A percentile compares a stretch with the other conserved stretches of the same genome.
Evolutionary conservation across 2,888 invertebrate species (phyloP).

Genomic region (Dicyrtomina minuta): DNA sequence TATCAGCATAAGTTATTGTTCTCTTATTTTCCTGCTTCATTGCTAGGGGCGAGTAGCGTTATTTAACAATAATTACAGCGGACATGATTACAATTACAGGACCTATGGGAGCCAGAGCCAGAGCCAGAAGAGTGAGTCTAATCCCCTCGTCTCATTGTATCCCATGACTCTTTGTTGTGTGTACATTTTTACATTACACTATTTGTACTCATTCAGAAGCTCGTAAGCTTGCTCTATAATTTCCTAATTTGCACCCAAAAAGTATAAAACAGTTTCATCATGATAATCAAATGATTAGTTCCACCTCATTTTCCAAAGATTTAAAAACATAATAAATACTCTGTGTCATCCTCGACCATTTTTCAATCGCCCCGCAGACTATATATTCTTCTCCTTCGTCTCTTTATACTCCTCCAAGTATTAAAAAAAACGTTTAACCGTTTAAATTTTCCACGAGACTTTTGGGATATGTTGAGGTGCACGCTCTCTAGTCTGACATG

Average conservation of each 20-base stretch:
- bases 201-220: too few species aligned
- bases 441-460: not conserved
- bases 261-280: slow-evolving; percentile 17
- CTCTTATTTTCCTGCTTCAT: too few species aligned
- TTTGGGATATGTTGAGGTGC: too few species aligned
- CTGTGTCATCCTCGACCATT: slow-evolving; percentile 37
- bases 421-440: not conserved
- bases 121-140: too few species aligned
- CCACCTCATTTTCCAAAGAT: slow-evolving; percentile 40
- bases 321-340: slow-evolving; percentile 25
- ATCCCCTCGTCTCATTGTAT: too few species aligned
- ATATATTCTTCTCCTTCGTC: not conserved
- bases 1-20: too few species aligned
- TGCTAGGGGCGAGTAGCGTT: slow-evolving; percentile 13
- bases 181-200: too few species aligned
- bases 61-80: not conserved
- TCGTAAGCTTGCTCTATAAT: slow-evolving; percentile 28
- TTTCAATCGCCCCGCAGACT: slow-evolving; percentile 19
- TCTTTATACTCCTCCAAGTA: not conserved
- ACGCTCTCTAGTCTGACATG: too few species aligned
- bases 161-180: too few species aligned
- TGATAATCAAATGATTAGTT: slow-evolving; percentile 40
- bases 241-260: slow-evolving; percentile 31
- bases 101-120: too few species aligned
- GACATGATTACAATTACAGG: not conserved